A percentile compares a stretch with the other conserved stretches of the same genome.
Evolutionary conservation across 2,888 invertebrate species (phyloP).

Genomic region (Nymphalis polychloros): DNA sequence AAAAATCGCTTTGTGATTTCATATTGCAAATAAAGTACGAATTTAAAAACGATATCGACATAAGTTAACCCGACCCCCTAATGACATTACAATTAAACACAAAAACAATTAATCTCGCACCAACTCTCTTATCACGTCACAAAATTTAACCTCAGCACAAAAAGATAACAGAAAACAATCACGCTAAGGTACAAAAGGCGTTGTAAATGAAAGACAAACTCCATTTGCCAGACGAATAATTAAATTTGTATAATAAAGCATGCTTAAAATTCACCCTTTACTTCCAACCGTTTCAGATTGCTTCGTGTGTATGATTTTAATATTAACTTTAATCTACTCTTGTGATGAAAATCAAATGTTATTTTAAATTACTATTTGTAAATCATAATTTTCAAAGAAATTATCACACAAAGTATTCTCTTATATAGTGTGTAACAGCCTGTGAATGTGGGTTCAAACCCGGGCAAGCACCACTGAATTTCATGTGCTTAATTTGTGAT

Average conservation of each 20-base stretch:
- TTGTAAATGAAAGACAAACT: slow-evolving; percentile 48
- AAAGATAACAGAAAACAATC: slow-evolving; percentile 43
- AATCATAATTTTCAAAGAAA: neutral
- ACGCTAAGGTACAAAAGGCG: slow-evolving; percentile 40
- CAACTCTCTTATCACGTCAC: slow-evolving; percentile 47
- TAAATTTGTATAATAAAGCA: slow-evolving; percentile 42
- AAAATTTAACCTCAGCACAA: slow-evolving; percentile 41
- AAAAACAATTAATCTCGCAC: slow-evolving; percentile 39
- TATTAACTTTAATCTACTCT: slow-evolving; percentile 31
- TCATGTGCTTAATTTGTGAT: no score
- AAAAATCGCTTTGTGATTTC: no score
- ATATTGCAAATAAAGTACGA: no score
- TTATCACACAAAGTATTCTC: neutral
- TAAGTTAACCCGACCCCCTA: no score
- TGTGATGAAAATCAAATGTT: slow-evolving; percentile 8
- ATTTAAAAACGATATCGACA: neutral
- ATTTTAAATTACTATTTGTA: neutral
- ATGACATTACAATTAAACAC: neutral
- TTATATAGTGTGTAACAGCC: no score
- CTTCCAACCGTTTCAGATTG: slow-evolving; percentile 31
- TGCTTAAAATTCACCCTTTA: slow-evolving; percentile 53
- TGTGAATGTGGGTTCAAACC: no score
- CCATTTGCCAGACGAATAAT: slow-evolving; percentile 46
- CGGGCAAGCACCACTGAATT: no score
- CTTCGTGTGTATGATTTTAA: slow-evolving; percentile 31